Evolutionary conservation across 2,797 vertebrate genomes (phyloP), one percentile per base, ranked within the genome.

Genomic region (Leptoclinus maculatus): DNA sequence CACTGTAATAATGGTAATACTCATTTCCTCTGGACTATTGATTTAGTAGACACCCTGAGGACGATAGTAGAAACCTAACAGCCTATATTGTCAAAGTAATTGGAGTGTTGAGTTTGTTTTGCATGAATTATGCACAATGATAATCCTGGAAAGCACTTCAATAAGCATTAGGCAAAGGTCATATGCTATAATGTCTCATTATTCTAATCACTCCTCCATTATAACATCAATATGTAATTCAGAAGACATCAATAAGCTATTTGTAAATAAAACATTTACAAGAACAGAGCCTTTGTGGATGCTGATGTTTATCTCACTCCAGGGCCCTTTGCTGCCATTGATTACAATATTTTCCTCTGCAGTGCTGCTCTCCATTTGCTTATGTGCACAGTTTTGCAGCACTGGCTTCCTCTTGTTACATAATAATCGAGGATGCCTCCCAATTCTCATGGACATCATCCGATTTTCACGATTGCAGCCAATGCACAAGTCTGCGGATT

Each of bases 381-480:
- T 82, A 78, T 81, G 74, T 60, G 65, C 49, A 78, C 80, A 80
- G 34, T 69, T 80, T 69, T 78, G 69, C 74, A 80, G 69, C 32
- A 29, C 27, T 38, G 67, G 72, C 79, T 65, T 73, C 51, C 51
- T 74, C 75, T 72, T 83, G 72, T 71, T 83, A 71, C 70, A 71
- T 80, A 86, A 90, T 88, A 89, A 89, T 65, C n/a, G 7, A 65
- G 59, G 73, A 83, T 51, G 65, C 79, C 78, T 64, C 65, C 70
- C 87, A 70, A 82, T 89, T 92, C 80, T 89, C 76, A 72, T 83
- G 75, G 81, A 93, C 75, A 64, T 85, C 88, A 92, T 91, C 85
- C 80, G 81, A 91, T 94, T 92, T 90, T 79, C 80, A 88, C 89
- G 85, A 93, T 91, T 90, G 83, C 88, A 81, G 69, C 78, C 79